Percentiles rank a stretch among this genome's conserved stretches.
Conservation (phyloP, 53 echinoderm and acorn worm genomes). For the Actinopyga echinites region DNA sequence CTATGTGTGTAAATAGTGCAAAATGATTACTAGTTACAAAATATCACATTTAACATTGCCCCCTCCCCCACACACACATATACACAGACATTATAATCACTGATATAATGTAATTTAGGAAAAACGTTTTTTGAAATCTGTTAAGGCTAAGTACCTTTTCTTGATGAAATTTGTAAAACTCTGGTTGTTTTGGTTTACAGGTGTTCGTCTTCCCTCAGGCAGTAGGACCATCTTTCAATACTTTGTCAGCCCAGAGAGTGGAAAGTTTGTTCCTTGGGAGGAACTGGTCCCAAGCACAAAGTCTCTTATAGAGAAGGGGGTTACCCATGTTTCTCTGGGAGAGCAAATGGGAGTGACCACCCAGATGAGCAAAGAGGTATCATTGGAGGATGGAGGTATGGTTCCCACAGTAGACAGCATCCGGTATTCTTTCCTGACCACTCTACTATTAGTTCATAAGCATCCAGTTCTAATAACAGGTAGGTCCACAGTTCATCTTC, state of each 20-base stretch:
- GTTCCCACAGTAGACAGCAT: constrained; percentile 94
- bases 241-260: constrained; percentile 94
- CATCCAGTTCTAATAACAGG: constrained; percentile 94
- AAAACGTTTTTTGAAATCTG: too few species aligned
- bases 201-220: constrained; percentile 92
- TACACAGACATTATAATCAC: too few species aligned
- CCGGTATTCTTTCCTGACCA: constrained; percentile 85
- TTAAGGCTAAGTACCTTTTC: too few species aligned
- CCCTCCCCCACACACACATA: too few species aligned
- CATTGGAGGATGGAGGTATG: constrained; percentile 78
- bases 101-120: too few species aligned
- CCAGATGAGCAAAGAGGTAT: constrained; percentile 74
- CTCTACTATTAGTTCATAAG: constrained; percentile 83
- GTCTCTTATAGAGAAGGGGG: constrained; percentile 97
- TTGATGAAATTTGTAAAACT: too few species aligned
- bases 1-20: too few species aligned
- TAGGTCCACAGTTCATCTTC: not conserved
- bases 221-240: constrained; percentile 98
- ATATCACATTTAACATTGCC: too few species aligned
- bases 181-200: constrained; percentile 39
- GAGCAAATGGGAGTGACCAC: constrained; percentile 95
- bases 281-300: constrained; percentile 97
- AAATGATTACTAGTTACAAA: too few species aligned
- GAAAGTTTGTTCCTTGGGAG: constrained; percentile 99
- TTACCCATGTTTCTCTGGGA: constrained; percentile 85